These are phyloP conservation scores for Stratiolaelaps scimitus DNA, from an alignment of 1,140 invertebrate species.

Conservation along the genomic window DNA sequence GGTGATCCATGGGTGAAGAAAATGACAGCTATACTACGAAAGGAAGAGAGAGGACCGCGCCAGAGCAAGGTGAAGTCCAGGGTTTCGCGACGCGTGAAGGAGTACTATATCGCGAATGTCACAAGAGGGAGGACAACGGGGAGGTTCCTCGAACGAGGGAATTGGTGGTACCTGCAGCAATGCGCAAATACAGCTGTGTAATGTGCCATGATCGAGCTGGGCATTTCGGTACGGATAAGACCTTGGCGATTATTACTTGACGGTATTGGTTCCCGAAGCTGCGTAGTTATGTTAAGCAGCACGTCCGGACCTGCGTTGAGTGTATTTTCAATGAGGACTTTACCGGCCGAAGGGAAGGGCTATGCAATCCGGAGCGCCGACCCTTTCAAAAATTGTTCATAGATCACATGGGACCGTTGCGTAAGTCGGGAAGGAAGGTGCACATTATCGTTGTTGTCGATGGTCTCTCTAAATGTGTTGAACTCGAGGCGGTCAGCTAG, in stretches of 20 bases:
- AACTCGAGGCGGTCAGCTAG: neutral
- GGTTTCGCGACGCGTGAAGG: too few relatives aligned
- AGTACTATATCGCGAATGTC: too few relatives aligned
- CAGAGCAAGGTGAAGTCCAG: too few relatives aligned
- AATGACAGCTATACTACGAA: too few relatives aligned
- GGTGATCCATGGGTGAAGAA: too few relatives aligned
- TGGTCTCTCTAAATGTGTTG: neutral
- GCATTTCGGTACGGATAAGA: neutral
- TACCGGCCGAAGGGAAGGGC: neutral
- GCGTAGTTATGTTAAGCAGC: too few relatives aligned
- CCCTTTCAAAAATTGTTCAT: constrained; percentile 10
- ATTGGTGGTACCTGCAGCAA: neutral
- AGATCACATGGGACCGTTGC: constrained; percentile 5
- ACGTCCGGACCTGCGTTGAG: neutral
- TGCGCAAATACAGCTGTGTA: neutral
- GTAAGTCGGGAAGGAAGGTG: too few relatives aligned
- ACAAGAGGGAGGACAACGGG: too few relatives aligned
- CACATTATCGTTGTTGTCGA: too few relatives aligned
- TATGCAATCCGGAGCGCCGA: neutral
- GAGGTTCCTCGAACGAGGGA: too few relatives aligned
- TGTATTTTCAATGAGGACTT: neutral
- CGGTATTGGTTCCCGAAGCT: neutral
- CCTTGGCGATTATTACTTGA: neutral
- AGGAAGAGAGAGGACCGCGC: too few relatives aligned
- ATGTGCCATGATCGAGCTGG: neutral